These are phyloP conservation scores for Patella depressa DNA, from an alignment of 2,888 invertebrate species.

Conservation along the genomic window DNA sequence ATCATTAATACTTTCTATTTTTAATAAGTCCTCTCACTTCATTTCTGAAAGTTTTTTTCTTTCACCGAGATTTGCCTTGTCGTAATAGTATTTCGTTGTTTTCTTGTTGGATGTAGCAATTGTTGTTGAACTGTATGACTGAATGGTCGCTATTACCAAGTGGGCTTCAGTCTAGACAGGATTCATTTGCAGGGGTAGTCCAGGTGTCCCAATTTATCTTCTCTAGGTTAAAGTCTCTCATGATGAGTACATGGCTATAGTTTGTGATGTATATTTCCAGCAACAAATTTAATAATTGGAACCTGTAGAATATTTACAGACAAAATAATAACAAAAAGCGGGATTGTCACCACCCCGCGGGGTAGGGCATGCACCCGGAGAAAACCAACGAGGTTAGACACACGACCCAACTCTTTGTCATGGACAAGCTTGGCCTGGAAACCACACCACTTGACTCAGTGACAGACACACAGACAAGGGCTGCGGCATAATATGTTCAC, in stretches of 20 bases:
- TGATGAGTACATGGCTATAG: background rate
- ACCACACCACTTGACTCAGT: too few species aligned
- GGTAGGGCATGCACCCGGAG: too few species aligned
- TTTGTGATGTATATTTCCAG: too few species aligned
- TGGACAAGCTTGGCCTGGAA: too few species aligned
- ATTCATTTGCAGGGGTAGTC: background rate
- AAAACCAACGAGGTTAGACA: too few species aligned
- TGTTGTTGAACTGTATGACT: background rate
- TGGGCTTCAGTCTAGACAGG: background rate
- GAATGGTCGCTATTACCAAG: constrained; percentile 13
- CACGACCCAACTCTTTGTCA: too few species aligned
- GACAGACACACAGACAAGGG: too few species aligned
- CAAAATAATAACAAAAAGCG: too few species aligned
- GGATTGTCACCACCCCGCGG: too few species aligned
- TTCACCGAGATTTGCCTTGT: background rate
- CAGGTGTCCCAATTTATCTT: background rate
- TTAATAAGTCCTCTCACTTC: background rate
- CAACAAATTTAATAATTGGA: too few species aligned
- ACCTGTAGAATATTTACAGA: too few species aligned
- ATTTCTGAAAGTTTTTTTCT: background rate
- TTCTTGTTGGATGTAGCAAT: background rate
- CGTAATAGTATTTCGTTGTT: background rate
- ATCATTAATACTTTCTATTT: background rate
- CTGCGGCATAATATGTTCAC: too few species aligned
- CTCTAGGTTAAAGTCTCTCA: background rate